These are phyloP conservation scores for Leptinotarsa texana DNA, from an alignment of 1,140 invertebrate genomes.

Conservation along the genomic window DNA sequence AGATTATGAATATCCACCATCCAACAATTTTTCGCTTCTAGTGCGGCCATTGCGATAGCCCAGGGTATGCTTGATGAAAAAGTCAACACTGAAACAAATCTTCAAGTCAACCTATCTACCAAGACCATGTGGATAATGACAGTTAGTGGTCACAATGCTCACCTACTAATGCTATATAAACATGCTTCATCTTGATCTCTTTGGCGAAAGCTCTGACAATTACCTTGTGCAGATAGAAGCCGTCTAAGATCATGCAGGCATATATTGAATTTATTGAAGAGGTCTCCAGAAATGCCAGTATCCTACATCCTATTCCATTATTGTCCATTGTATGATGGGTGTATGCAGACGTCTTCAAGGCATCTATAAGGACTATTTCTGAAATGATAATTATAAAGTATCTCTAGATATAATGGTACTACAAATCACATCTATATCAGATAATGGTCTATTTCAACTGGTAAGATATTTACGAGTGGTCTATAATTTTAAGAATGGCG, in stretches of 20 bases:
- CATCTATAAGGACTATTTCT: slow-evolving; percentile 58
- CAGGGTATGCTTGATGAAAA: slow-evolving; percentile 58
- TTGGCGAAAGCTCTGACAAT: slow-evolving; percentile 62
- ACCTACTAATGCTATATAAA: slow-evolving; percentile 56
- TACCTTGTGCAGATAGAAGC: slow-evolving; percentile 61
- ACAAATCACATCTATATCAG: no score
- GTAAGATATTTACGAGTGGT: no score
- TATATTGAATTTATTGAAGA: slow-evolving; percentile 60
- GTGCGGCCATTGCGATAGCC: slow-evolving; percentile 56
- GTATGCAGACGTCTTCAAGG: slow-evolving; percentile 53
- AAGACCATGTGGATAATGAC: background rate
- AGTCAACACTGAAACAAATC: slow-evolving; percentile 54
- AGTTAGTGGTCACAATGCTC: slow-evolving; percentile 20
- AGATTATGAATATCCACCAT: slow-evolving; percentile 57
- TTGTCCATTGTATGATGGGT: slow-evolving; percentile 56
- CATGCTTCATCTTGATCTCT: slow-evolving; percentile 54
- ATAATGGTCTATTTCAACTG: no score
- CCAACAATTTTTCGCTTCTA: slow-evolving; percentile 61
- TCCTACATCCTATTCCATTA: slow-evolving; percentile 57
- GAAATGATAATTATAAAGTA: background rate
- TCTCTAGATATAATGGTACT: no score
- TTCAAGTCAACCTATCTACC: no score
- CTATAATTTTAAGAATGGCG: no score
- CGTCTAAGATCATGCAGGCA: slow-evolving; percentile 65
- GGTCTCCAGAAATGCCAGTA: slow-evolving; percentile 59